Conservation (phyloP, 2,113 vertebrate genomes). For the Cervus canadensis region DNA sequence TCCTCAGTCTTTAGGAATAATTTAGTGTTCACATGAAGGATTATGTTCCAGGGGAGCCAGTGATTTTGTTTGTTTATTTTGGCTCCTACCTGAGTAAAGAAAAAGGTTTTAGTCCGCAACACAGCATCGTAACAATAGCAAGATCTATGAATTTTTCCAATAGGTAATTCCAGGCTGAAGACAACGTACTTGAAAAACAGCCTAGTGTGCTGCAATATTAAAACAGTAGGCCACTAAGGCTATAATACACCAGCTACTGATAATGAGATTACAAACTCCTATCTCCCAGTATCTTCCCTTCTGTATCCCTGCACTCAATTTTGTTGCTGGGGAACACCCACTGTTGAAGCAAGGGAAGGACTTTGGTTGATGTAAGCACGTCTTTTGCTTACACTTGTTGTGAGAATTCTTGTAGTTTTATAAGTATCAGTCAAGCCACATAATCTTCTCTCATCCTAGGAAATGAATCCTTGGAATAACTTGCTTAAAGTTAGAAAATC, state of each 20-base stretch:
- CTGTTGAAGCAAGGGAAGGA: slow-evolving; percentile 53
- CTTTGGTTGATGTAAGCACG: background rate
- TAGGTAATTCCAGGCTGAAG: slow-evolving; percentile 60
- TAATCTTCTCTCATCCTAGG: slow-evolving; percentile 43
- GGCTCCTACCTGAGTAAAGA: slow-evolving; percentile 64
- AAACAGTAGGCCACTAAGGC: slow-evolving; percentile 76
- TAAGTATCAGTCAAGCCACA: slow-evolving; percentile 55
- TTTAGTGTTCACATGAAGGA: background rate
- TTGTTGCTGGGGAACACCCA: slow-evolving; percentile 63
- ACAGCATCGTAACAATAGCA: slow-evolving; percentile 69
- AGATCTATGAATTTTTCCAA: slow-evolving; percentile 76
- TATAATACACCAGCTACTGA: slow-evolving; percentile 71
- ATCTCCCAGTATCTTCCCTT: slow-evolving; percentile 37
- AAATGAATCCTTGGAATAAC: slow-evolving; percentile 67
- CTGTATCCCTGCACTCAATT: slow-evolving; percentile 67
- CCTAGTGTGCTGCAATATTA: slow-evolving; percentile 76
- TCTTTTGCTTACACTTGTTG: slow-evolving; percentile 52
- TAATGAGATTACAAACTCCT: slow-evolving; percentile 72
- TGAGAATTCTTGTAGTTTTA: slow-evolving; percentile 51
- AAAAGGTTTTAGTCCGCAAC: slow-evolving; percentile 63
- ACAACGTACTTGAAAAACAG: slow-evolving; percentile 63
- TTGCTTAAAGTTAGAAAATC: slow-evolving; percentile 19
- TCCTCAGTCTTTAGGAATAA: background rate
- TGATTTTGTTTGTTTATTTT: slow-evolving; percentile 65
- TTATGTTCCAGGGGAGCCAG: slow-evolving; percentile 5